These are phyloP conservation scores for Drosophila picticornis DNA, from an alignment of 2,888 invertebrate species.

Conservation along the genomic window DNA sequence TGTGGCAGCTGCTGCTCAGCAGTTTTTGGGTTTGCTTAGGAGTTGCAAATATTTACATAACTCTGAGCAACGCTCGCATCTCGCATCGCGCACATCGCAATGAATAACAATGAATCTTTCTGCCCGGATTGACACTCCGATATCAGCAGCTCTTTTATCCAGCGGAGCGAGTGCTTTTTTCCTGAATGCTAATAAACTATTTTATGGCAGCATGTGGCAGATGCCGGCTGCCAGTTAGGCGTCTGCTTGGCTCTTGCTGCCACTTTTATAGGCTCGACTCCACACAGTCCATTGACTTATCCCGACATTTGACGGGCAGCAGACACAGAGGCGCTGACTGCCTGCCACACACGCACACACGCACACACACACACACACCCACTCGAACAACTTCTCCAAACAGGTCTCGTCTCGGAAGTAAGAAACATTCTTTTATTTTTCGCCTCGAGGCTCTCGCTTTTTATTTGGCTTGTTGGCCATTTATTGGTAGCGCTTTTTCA, in stretches of 20 bases:
- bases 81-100: not conserved
- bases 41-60: slow-evolving; percentile 55
- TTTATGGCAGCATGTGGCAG: slow-evolving; percentile 67
- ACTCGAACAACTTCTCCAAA: not conserved
- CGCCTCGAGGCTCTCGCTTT: not conserved
- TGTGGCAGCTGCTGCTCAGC: slow-evolving; percentile 30
- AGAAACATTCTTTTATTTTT: slow-evolving; percentile 29
- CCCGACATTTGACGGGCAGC: slow-evolving; percentile 34
- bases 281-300: slow-evolving; percentile 56
- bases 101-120: slow-evolving; percentile 16
- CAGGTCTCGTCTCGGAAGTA: slow-evolving; percentile 20
- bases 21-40: slow-evolving; percentile 59
- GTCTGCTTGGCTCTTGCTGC: slow-evolving; percentile 33
- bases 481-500: slow-evolving; percentile 27
- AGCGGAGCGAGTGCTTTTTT: not conserved
- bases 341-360: slow-evolving; percentile 2
- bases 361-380: not conserved
- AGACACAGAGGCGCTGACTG: slow-evolving; percentile 69
- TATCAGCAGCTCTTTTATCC: slow-evolving; percentile 13
- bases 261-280: slow-evolving; percentile 8
- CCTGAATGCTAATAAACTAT: slow-evolving; percentile 69
- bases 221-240: slow-evolving; percentile 30
- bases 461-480: slow-evolving; percentile 21
- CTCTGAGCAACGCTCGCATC: slow-evolving; percentile 1
- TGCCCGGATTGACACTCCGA: not conserved